Evolutionary conservation across 2,797 vertebrate genomes (phyloP).

Genomic region (Etheostoma perlongum): DNA sequence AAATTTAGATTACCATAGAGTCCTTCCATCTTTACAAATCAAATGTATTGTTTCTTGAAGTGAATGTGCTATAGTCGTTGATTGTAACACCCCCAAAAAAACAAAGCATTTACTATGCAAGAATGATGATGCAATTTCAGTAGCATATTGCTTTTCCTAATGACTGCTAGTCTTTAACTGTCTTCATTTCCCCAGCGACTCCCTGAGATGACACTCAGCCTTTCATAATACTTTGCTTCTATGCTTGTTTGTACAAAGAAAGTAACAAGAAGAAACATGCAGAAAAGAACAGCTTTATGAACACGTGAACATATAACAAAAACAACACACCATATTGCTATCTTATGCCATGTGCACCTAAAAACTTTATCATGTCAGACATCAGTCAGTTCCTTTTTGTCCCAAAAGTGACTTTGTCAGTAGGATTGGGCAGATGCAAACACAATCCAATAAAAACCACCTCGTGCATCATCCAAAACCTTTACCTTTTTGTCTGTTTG

Average conservation of each 20-base stretch:
- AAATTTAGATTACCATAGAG: slow-evolving; percentile 24
- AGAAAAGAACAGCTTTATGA: slow-evolving; percentile 6
- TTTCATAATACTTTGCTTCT: slow-evolving; percentile 18
- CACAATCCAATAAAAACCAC: not conserved
- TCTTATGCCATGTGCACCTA: not conserved
- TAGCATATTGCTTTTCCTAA: slow-evolving; percentile 77
- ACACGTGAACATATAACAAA: slow-evolving; percentile 1
- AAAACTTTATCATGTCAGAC: too few relatives aligned
- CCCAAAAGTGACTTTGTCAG: not conserved
- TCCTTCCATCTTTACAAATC: slow-evolving; percentile 15
- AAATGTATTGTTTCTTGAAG: slow-evolving; percentile 15
- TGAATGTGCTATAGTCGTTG: slow-evolving; percentile 36
- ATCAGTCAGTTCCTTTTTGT: not conserved
- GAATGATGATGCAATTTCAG: slow-evolving; percentile 76
- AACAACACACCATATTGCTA: not conserved
- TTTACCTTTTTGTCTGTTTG: not conserved
- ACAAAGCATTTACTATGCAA: slow-evolving; percentile 76
- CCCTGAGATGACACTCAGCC: slow-evolving; percentile 42
- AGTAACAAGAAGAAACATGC: slow-evolving; percentile 4
- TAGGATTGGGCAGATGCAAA: not conserved
- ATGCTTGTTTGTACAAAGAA: slow-evolving; percentile 30
- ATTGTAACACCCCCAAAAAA: slow-evolving; percentile 49
- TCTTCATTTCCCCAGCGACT: slow-evolving; percentile 58
- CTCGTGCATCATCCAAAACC: not conserved
- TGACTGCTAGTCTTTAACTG: slow-evolving; percentile 63